Percentiles rank a stretch among this genome's conserved stretches.
Conservation (phyloP, 2,888 invertebrate species). For the Luffia ferchaultella region DNA sequence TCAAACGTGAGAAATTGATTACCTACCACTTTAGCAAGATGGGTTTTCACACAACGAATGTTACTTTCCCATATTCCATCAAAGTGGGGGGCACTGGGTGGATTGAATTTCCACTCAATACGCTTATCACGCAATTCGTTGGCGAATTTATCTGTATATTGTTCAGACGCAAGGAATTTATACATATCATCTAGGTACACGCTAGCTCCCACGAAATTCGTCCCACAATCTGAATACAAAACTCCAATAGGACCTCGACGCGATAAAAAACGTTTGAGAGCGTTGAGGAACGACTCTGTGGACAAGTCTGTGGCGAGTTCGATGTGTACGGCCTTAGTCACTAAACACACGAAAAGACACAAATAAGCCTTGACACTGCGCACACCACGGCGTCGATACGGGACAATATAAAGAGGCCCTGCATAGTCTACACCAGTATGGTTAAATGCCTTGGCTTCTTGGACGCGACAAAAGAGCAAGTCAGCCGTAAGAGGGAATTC, state of each 20-base stretch:
- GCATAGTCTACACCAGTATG: slow-evolving; percentile 10
- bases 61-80: too few species aligned
- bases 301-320: slow-evolving; percentile 6
- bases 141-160: too few species aligned
- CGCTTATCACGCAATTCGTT: too few species aligned
- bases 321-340: slow-evolving; percentile 7
- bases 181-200: slow-evolving; percentile 1
- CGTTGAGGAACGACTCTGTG: slow-evolving; percentile 1
- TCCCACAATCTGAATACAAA: slow-evolving; percentile 3
- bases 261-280: slow-evolving; percentile 5
- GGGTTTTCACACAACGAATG: not conserved
- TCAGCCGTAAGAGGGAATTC: slow-evolving; percentile 5
- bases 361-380: slow-evolving; percentile 5
- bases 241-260: slow-evolving; percentile 1
- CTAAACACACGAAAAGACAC: slow-evolving; percentile 6
- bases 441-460: slow-evolving; percentile 6
- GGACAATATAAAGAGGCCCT: slow-evolving; percentile 7
- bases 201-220: slow-evolving; percentile 5
- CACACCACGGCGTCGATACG: slow-evolving; percentile 1
- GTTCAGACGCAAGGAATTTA: slow-evolving; percentile 9
- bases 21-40: not conserved
- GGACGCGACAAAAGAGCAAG: slow-evolving; percentile 4
- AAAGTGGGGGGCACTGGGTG: too few species aligned
- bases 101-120: not conserved
- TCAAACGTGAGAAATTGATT: not conserved